Percentiles rank a stretch among this genome's conserved stretches.
Evolutionary conservation across 2,888 invertebrate species (phyloP).

Genomic region (Nomada ruficornis): DNA sequence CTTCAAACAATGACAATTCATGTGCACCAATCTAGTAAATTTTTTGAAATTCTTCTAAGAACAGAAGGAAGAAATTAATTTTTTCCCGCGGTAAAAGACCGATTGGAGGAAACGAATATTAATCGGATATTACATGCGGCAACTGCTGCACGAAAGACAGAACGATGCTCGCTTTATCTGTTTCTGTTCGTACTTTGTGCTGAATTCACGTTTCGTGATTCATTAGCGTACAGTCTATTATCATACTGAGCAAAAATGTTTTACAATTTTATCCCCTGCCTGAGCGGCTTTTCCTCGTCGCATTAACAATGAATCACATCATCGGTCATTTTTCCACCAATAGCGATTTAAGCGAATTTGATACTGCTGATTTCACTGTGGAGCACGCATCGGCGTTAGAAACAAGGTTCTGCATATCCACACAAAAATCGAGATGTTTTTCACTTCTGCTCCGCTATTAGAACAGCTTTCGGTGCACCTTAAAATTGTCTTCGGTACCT

Average conservation of each 20-base stretch:
- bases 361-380: not conserved
- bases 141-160: not conserved
- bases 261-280: not conserved
- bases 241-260: not conserved
- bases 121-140: not conserved
- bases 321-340: slow-evolving; percentile 20
- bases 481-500: not conserved
- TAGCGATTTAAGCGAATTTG: not conserved
- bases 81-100: not conserved
- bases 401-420: not conserved
- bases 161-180: not conserved
- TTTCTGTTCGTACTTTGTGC: not conserved
- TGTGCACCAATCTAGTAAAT: not conserved
- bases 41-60: not conserved
- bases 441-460: no score
- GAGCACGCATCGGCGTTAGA: not conserved
- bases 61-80: not conserved
- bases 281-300: not conserved
- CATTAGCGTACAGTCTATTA: not conserved
- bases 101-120: not conserved
- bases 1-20: no score
- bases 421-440: not conserved
- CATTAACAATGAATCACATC: slow-evolving; percentile 13
- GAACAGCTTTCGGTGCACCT: not conserved
- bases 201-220: slow-evolving; percentile 14